Conservation (phyloP, 2,113 vertebrate genomes). For the Rhea pennata region DNA sequence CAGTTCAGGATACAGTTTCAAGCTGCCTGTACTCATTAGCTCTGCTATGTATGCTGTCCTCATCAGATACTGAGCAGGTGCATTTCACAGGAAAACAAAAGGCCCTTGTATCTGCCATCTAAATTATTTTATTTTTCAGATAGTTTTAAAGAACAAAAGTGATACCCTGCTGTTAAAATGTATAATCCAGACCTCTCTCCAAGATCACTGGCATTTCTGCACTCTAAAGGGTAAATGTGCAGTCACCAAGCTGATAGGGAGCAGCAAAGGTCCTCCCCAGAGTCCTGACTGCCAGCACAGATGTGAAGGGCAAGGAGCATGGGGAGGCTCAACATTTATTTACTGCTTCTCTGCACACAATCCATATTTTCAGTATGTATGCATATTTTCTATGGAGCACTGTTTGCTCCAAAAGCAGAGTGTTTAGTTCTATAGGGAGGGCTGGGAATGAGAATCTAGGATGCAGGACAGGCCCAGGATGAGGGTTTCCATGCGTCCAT, state of each 20-base stretch:
- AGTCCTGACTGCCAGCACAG: not conserved
- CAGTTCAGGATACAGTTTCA: not conserved
- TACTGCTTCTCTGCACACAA: not conserved
- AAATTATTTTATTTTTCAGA: not conserved
- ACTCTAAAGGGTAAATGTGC: not conserved
- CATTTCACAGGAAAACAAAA: not conserved
- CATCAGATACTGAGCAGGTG: constrained; percentile 18
- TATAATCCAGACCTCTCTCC: not conserved
- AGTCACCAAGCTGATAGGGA: not conserved
- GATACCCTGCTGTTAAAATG: not conserved
- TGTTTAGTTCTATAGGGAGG: not conserved
- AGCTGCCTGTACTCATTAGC: not conserved
- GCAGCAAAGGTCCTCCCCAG: not conserved
- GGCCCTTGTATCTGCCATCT: not conserved
- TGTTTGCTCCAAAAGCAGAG: not conserved
- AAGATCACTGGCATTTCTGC: not conserved
- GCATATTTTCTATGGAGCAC: not conserved
- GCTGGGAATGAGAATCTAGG: not conserved
- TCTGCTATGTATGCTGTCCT: not conserved
- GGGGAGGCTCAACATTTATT: not conserved
- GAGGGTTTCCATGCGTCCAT: not conserved
- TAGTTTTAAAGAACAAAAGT: not conserved
- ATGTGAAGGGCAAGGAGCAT: not conserved
- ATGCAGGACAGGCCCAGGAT: not conserved
- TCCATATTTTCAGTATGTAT: not conserved